These are phyloP conservation scores for Drosophila sp. DNA, from an alignment of 1,140 invertebrate species.

Conservation along the genomic window DNA sequence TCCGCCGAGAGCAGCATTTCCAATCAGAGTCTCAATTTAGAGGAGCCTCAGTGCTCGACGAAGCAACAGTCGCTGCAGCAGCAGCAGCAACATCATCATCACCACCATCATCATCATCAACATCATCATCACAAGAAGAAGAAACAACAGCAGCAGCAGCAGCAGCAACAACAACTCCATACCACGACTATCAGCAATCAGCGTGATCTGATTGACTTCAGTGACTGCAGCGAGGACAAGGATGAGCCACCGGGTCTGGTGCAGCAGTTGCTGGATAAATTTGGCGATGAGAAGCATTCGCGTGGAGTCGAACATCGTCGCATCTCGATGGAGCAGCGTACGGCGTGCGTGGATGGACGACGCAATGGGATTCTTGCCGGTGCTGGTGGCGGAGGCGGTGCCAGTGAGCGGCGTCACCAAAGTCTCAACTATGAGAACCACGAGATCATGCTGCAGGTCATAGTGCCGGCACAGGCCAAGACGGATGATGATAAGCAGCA, in stretches of 20 bases:
- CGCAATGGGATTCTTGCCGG: constrained; percentile 79
- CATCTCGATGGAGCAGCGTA: constrained; percentile 75
- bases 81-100: constrained; percentile 50
- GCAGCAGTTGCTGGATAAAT: constrained; percentile 60
- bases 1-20: constrained; percentile 84
- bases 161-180: constrained; percentile 30
- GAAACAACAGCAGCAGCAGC: too few species aligned
- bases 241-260: constrained; percentile 50
- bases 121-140: constrained; percentile 62
- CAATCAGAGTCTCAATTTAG: constrained; percentile 80
- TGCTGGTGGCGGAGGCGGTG: neutral
- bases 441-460: constrained; percentile 73
- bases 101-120: constrained; percentile 54
- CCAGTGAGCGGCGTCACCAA: constrained; percentile 67
- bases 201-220: constrained; percentile 78
- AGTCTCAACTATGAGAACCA: constrained; percentile 84
- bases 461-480: constrained; percentile 50
- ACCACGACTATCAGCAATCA: constrained; percentile 25
- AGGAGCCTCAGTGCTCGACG: constrained; percentile 53
- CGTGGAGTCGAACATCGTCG: constrained; percentile 72
- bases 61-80: constrained; percentile 34
- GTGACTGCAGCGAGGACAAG: constrained; percentile 76
- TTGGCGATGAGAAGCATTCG: constrained; percentile 54
- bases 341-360: constrained; percentile 70
- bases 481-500: constrained; percentile 75